Evolutionary conservation across 2,888 invertebrate species (phyloP), one percentile per base, ranked within the genome.

Genomic region (Drosophila histrio): DNA sequence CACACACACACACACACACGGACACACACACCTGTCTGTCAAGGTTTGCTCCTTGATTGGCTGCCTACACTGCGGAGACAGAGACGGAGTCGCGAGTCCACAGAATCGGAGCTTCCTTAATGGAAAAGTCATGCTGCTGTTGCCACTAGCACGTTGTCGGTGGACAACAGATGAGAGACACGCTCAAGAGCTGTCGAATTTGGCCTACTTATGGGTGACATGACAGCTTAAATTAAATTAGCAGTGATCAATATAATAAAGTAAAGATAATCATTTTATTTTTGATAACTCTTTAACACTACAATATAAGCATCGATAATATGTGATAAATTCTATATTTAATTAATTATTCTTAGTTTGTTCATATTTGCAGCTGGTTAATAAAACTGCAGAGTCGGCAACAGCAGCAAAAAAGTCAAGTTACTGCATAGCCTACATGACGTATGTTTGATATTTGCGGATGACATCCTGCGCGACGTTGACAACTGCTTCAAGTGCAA

Each of bases 111-210:
- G 39, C 63, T 38, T 22, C 34, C 81, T 70, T 81, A 86, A 81
- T 86, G 80, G 80, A 73, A 77, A 80, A 77, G 52, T 58, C 62
- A 54, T 84, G 84, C 81, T 67, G 56, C 61, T 49, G 65, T 79
- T 66, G 59, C 57, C 79, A 75, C 38, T 63, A 63, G 64, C 52
- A 52, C 36, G 13, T 47, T 56, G 54, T 30, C 71, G 57, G 50
- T 32, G 11, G 1, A 7, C 11, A 44, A 28, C 28, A 44, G 28
- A 44, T 28, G 44, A 28, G 17, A 44, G 19, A 11, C 44, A 44
- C 44, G 26, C 7, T n/a, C 28, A 28, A 17, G 11, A 44, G 44
- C 26, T 46, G 44, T 53, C 32, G 64, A 46, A 57, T 61, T 44
- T 66, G 83, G 50, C 78, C 78, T 61, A 77, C 72, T 63, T 69